Base-by-base conservation (phyloP, 2,888 invertebrate species). In the Lycia hirtaria region DNA sequence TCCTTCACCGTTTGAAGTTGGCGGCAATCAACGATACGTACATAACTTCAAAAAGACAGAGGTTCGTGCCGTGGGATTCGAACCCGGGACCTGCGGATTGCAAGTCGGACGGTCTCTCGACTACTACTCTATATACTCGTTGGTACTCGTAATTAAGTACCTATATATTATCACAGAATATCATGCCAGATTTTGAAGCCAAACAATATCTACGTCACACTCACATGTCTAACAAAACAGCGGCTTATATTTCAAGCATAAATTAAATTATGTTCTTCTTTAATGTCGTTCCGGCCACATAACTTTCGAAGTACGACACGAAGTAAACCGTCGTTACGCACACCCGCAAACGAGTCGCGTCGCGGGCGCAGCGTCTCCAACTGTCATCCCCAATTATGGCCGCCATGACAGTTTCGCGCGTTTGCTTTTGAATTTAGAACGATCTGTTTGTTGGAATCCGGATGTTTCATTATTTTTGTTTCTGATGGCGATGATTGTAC, bases 321-420 rank as follows among this genome's bases (percentile, higher is more conserved):
- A 74, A 76, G 83, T 83, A 75, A 75, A 69, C 64, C 80, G 80
- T 81, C 79, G 88, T 88, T 88, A 88, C 79, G 86, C 85, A 74
- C 78, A 77, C 68, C 64, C 79, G 83, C 86, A 83, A 86, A 87
- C 82, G 77, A 84, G 83, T 73, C 71, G 79, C 79, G 76, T 72
- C 73, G 75, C 73, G 71, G 72, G 74, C 78, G 76, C 74, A 73
- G 69, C 68, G 45, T 73, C 75, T 75, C 81, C 81, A 84, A 85
- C 88, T 90, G 90, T 91, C 90, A 87, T 67, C 82, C 76, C 76
- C 87, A 89, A 91, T 90, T 90, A 91, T 83, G 85, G 83, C 81
- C 65, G 83, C 83, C 83, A 83, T 81, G 88, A 89, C 81, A 87
- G 81, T 83, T 87, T 78, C 69, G 83, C 85, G 87, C 88, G 82